Evolutionary conservation across 2,113 vertebrate species (phyloP).

Genomic region (Thalassarche chlororhynchos): DNA sequence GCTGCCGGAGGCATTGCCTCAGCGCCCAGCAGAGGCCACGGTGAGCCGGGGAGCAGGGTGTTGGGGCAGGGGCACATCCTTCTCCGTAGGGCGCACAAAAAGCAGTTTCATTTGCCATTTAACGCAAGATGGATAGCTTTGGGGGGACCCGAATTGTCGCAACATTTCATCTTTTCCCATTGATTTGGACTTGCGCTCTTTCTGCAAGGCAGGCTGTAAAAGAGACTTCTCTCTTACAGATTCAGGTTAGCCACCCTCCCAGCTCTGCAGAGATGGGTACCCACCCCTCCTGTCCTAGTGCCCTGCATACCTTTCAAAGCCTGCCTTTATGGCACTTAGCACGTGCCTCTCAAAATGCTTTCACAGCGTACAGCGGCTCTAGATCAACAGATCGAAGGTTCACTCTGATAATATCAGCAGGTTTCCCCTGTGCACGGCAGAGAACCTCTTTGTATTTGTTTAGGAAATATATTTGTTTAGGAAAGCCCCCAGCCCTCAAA

Average conservation of each 20-base stretch:
- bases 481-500: neutral
- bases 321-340: neutral
- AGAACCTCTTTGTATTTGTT: neutral
- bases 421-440: neutral
- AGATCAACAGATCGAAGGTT: neutral
- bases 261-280: fast-evolving
- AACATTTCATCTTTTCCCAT: neutral
- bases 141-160: no score
- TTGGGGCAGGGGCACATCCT: neutral
- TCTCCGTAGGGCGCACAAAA: neutral
- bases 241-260: neutral
- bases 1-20: neutral
- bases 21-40: neutral
- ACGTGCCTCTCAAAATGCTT: neutral
- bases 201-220: neutral
- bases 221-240: neutral
- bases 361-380: neutral
- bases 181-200: neutral
- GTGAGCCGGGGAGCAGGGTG: neutral
- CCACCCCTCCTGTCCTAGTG: neutral
- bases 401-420: neutral
- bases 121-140: neutral
- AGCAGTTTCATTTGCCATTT: neutral
- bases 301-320: neutral
- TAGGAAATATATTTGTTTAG: neutral